Percentiles rank a stretch among this genome's conserved stretches.
Conservation (phyloP, 2,113 vertebrate genomes). For the Ascaphus truei region DNA sequence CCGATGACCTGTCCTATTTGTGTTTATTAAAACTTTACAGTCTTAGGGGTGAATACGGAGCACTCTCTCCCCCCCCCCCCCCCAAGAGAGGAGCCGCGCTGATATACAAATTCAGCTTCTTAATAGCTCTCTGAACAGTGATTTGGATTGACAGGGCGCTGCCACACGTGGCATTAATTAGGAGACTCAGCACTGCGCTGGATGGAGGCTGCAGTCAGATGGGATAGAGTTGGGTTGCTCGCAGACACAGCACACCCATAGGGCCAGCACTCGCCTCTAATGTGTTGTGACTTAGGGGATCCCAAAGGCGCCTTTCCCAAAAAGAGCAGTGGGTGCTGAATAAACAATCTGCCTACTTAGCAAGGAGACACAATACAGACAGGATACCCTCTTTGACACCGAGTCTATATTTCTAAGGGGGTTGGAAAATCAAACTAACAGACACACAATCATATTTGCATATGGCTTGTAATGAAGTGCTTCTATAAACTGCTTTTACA, state of each 20-base stretch:
- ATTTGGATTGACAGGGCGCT: constrained; percentile 75
- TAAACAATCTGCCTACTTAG: constrained; percentile 32
- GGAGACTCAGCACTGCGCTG: constrained; percentile 63
- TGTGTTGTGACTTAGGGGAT: constrained; percentile 57
- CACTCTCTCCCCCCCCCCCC: constrained; percentile 57
- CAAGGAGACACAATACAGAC: constrained; percentile 22
- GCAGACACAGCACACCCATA: constrained; percentile 63
- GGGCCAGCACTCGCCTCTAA: constrained; percentile 55
- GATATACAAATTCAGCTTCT: constrained; percentile 76
- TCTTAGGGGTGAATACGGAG: constrained; percentile 68
- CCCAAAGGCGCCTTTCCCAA: constrained; percentile 53
- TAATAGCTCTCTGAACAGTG: constrained; percentile 83
- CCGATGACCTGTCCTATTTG: constrained; percentile 37
- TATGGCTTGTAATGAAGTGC: not conserved
- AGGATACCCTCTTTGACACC: constrained; percentile 24
- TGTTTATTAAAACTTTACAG: constrained; percentile 62
- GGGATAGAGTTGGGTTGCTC: constrained; percentile 63
- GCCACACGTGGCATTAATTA: constrained; percentile 78
- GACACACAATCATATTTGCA: not conserved
- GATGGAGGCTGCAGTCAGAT: constrained; percentile 69
- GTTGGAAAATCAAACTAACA: constrained; percentile 20
- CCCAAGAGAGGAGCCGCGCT: constrained; percentile 55
- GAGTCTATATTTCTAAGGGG: constrained; percentile 6
- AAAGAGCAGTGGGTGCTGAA: constrained; percentile 52
- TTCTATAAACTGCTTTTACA: not conserved